Percentiles rank a stretch among this genome's conserved stretches.
Evolutionary conservation across 2,797 vertebrate genomes (phyloP).

Genomic region (Macropus fuliginosus): DNA sequence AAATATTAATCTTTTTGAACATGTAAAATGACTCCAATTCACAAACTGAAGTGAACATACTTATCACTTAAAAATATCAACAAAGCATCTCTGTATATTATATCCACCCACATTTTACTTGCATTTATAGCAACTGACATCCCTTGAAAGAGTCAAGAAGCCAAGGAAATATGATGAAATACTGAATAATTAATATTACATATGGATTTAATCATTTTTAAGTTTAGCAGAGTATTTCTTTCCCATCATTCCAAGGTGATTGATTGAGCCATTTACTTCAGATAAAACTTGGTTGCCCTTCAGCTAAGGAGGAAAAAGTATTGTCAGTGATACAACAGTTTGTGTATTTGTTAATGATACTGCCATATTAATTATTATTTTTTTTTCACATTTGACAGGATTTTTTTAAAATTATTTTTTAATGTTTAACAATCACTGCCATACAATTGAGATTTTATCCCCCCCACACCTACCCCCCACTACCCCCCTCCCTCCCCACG

Average conservation of each 20-base stretch:
- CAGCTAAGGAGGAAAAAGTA: conserved; percentile 24
- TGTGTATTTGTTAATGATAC: conserved; percentile 23
- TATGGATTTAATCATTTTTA: background rate
- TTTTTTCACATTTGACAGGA: no score
- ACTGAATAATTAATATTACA: background rate
- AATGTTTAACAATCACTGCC: no score
- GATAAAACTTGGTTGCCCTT: conserved; percentile 44
- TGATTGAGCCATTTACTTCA: background rate
- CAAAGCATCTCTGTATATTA: background rate
- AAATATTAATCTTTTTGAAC: conserved; percentile 64
- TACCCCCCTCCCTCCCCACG: no score
- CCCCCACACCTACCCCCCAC: no score
- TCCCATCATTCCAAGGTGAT: conserved; percentile 27
- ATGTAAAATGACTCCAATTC: conserved; percentile 57
- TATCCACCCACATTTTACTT: background rate
- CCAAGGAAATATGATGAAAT: conserved; percentile 21
- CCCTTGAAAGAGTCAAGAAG: conserved; percentile 28
- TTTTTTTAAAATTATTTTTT: no score
- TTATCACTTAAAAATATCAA: background rate
- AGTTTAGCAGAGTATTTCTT: rapidly evolving
- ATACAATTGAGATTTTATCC: no score
- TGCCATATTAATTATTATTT: background rate
- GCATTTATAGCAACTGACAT: background rate
- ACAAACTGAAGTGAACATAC: conserved; percentile 7
- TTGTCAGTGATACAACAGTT: background rate